phyloP scores from a whole-genome alignment of 2,797 vertebrate genomes.

The Acrossocheilus wenchowensis region DNA sequence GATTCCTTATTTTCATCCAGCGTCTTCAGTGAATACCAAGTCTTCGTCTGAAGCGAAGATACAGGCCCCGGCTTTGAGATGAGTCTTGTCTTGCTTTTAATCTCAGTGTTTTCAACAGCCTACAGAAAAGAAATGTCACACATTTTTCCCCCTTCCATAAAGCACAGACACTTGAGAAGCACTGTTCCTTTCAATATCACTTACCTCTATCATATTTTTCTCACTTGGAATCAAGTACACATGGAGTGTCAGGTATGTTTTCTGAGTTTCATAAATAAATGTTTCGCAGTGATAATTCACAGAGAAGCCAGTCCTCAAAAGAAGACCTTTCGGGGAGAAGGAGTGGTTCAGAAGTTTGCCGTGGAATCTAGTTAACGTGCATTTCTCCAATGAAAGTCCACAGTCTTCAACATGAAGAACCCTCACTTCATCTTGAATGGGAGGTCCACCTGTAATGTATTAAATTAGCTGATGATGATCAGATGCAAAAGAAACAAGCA shows the following conservation, averaged over 20 bases:
- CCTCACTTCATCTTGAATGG: constrained; percentile 29
- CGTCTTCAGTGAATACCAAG: neutral
- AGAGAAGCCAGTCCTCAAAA: constrained; percentile 24
- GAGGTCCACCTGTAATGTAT: neutral
- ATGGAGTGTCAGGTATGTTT: constrained; percentile 45
- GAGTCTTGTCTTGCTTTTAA: neutral
- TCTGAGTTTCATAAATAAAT: constrained; percentile 50
- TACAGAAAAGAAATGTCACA: neutral
- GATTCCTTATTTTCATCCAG: neutral
- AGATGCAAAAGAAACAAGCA: neutral
- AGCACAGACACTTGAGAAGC: neutral
- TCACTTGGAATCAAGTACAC: constrained; percentile 59
- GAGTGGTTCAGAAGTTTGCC: constrained; percentile 46
- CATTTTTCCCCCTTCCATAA: neutral
- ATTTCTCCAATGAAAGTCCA: constrained; percentile 48
- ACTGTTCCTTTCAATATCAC: neutral
- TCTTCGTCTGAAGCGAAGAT: too few relatives aligned
- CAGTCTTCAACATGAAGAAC: constrained; percentile 50
- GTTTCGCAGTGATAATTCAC: constrained; percentile 42
- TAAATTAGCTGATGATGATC: neutral
- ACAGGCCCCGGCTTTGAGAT: constrained; percentile 4
- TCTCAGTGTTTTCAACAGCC: constrained; percentile 13
- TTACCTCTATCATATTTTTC: constrained; percentile 46
- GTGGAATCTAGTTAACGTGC: constrained; percentile 51
- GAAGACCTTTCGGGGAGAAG: constrained; percentile 48